These are phyloP conservation scores for Danaus plexippus DNA, from an alignment of 1,140 invertebrate species.

Conservation along the genomic window DNA sequence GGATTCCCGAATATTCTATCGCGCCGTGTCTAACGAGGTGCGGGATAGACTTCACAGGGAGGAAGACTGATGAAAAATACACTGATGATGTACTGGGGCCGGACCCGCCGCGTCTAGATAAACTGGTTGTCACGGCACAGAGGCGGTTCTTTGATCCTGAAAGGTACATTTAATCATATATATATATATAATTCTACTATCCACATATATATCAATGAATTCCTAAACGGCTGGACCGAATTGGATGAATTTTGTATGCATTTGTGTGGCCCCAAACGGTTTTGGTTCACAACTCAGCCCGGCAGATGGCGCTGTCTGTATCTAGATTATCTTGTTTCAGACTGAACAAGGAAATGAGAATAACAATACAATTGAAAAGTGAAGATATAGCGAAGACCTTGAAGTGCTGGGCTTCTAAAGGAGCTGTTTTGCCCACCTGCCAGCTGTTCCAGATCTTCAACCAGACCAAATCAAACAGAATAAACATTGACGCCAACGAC, in stretches of 20 bases:
- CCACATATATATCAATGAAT: too few relatives aligned
- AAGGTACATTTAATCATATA: constrained; percentile 4
- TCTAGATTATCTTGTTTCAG: constrained; percentile 10
- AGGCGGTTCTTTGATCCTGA: constrained; percentile 35
- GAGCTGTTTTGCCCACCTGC: constrained; percentile 36
- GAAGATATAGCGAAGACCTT: constrained; percentile 41
- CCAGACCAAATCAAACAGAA: constrained; percentile 44
- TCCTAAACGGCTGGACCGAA: too few relatives aligned
- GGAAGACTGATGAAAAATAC: constrained; percentile 34
- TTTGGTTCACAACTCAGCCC: too few relatives aligned
- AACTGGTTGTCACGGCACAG: constrained; percentile 29
- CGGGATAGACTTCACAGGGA: constrained; percentile 50
- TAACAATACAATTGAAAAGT: constrained; percentile 34
- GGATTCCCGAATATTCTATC: constrained; percentile 36
- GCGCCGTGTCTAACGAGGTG: constrained; percentile 28
- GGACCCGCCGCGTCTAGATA: constrained; percentile 37
- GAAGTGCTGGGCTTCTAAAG: constrained; percentile 32
- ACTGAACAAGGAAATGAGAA: constrained; percentile 39
- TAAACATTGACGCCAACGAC: constrained; percentile 19
- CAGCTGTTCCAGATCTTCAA: constrained; percentile 44
- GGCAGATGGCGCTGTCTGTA: too few relatives aligned
- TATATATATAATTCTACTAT: too few relatives aligned
- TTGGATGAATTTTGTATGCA: too few relatives aligned
- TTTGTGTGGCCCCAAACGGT: too few relatives aligned
- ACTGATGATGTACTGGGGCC: constrained; percentile 38